A percentile compares a stretch with the other conserved stretches of the same genome.
phyloP scores from a whole-genome alignment of 2,113 vertebrate genomes.

The Melanerpes formicivorus region DNA sequence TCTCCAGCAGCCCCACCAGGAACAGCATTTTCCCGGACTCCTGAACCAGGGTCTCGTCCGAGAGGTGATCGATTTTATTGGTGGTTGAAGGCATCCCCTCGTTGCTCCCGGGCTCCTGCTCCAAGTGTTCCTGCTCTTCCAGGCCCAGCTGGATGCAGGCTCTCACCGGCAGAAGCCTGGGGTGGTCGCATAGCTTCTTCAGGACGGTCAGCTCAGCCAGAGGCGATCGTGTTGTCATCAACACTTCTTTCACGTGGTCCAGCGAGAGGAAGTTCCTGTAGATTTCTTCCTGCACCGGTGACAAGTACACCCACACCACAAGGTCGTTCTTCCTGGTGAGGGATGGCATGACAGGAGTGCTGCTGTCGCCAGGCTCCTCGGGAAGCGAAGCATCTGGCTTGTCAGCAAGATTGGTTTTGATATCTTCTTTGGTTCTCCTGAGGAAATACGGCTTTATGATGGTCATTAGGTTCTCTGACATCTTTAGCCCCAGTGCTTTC shows the following conservation, averaged over 20 bases:
- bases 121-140: slow-evolving; percentile 33
- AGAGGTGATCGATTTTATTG: slow-evolving; percentile 74
- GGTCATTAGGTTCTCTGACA: slow-evolving; percentile 91
- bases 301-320: slow-evolving; percentile 93
- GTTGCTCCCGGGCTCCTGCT: background rate
- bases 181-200: slow-evolving; percentile 97
- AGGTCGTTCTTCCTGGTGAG: slow-evolving; percentile 94
- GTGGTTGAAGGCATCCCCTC: background rate
- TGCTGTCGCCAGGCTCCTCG: background rate
- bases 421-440: slow-evolving; percentile 90
- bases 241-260: slow-evolving; percentile 90
- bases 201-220: slow-evolving; percentile 87
- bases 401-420: slow-evolving; percentile 72
- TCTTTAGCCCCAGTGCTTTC: slow-evolving; percentile 89
- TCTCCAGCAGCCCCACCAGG: slow-evolving; percentile 85
- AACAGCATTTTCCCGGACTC: slow-evolving; percentile 94
- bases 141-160: slow-evolving; percentile 85
- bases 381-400: background rate
- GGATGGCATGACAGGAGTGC: slow-evolving; percentile 79
- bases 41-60: slow-evolving; percentile 82
- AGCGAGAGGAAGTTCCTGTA: slow-evolving; percentile 91
- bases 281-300: slow-evolving; percentile 89
- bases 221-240: slow-evolving; percentile 86
- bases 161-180: slow-evolving; percentile 86
- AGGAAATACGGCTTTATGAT: slow-evolving; percentile 92